Base-by-base conservation (phyloP, 37 sponge, comb jelly and placozoan genomes). In the Chondrosia reniformis region DNA sequence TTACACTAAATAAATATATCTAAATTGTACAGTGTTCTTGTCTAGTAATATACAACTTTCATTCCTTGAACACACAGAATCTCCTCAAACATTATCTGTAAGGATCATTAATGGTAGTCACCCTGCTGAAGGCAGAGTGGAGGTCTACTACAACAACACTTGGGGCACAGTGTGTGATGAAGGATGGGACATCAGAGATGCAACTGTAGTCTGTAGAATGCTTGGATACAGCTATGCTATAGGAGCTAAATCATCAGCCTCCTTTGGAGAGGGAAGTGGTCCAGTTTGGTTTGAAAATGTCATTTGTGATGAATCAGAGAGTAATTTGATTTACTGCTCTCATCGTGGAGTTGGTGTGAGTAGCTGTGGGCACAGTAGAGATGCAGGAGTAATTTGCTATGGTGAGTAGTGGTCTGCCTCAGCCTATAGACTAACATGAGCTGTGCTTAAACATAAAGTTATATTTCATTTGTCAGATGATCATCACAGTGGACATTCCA, bases 131-230 rank as follows among this genome's bases (percentile, higher is more conserved):
- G 61, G 61, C 6, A 25, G 61, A 30, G 61, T 59, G n/a, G 61
- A 59, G 28, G 61, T 59, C 6, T 59, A 19, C 61, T 59, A 59
- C 22, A 13, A 13, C 8, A 30, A 30, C 6, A 6, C 6, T 7
- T 59, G 61, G 61, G 61, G 61, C 28, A 59, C 61, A 59, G 61
- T 59, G 8, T 59, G 61, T 13, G 61, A 59, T 59, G 61, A 59
- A 7, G 4, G 8, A 13, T 59, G 61, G 61, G 61, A 59, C 22
- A 19, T 13, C 6, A 13, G 4, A 5, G 61, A 59, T 59, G 61
- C 61, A 7, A 30, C 61, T 30, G 61, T 59, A 13, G 22, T 59
- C 4, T 59, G 61, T 13, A 59, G 61, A 13, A 6, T 30, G 22
- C 61, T 59, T 7, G 61, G 61, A 6, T 59, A 19, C 61, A 25